Conservation (phyloP, 2,888 invertebrate genomes). For the Aphidius colemani region DNA sequence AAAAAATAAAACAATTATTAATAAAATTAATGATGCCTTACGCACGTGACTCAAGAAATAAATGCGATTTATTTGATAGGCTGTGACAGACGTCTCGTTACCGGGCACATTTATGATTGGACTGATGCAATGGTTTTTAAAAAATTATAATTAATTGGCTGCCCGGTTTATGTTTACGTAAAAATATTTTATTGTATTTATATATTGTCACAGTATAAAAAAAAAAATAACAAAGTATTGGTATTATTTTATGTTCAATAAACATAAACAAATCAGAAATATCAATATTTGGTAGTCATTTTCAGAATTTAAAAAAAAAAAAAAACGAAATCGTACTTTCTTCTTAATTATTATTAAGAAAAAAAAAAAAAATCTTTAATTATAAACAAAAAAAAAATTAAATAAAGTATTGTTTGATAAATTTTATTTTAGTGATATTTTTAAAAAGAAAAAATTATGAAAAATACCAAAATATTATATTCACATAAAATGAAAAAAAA, state of each 20-base stretch:
- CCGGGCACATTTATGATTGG: slow-evolving; percentile 34
- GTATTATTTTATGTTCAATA: slow-evolving; percentile 32
- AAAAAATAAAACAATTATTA: slow-evolving; percentile 10
- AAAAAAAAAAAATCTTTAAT: background rate
- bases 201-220: slow-evolving; percentile 41
- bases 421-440: background rate
- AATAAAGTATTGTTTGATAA: background rate
- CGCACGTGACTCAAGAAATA: no score
- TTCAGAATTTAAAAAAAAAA: background rate
- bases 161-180: background rate
- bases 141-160: slow-evolving; percentile 1
- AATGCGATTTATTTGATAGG: slow-evolving; percentile 43
- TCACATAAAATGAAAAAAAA: no score
- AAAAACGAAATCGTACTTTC: background rate
- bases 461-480: no score
- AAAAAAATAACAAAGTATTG: slow-evolving; percentile 28
- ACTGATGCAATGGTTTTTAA: slow-evolving; percentile 5
- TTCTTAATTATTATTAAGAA: background rate
- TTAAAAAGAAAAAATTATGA: no score
- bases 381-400: background rate
- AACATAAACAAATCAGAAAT: background rate
- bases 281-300: background rate
- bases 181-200: slow-evolving; percentile 37
- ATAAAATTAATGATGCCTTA: background rate
- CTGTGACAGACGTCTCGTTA: slow-evolving; percentile 51